Conservation (phyloP, 2,888 invertebrate species). For the Bellardia pandia region DNA sequence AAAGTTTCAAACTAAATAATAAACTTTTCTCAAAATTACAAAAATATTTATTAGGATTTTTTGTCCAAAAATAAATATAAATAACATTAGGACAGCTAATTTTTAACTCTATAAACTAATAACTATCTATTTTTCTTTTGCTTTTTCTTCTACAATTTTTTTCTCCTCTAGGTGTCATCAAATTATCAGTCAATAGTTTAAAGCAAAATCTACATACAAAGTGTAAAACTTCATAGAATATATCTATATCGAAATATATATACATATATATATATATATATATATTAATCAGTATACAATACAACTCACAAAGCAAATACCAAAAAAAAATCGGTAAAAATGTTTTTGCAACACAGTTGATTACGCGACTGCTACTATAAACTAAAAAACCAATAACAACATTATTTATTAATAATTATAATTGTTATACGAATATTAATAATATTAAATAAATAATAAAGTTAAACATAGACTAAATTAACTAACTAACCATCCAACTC, state of each 20-base stretch:
- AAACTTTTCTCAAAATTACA: no score
- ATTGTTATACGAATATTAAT: conserved; percentile 73
- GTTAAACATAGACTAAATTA: conserved; percentile 71
- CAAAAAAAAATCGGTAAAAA: conserved; percentile 76
- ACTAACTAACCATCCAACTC: conserved; percentile 42
- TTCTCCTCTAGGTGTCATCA: conserved; percentile 66
- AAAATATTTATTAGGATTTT: no score
- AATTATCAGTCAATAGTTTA: conserved; percentile 44
- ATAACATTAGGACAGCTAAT: no score
- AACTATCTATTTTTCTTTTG: background rate
- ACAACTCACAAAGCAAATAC: conserved; percentile 23
- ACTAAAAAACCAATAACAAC: conserved; percentile 65
- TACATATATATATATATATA: background rate
- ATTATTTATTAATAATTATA: conserved; percentile 66
- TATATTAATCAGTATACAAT: conserved; percentile 8
- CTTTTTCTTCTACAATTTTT: conserved; percentile 28
- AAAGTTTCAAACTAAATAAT: background rate
- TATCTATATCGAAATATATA: conserved; percentile 32
- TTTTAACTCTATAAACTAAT: conserved; percentile 17
- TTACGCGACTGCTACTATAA: conserved; percentile 76
- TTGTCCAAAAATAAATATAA: no score
- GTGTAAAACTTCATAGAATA: conserved; percentile 56
- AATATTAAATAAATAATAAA: conserved; percentile 58
- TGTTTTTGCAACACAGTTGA: conserved; percentile 81
- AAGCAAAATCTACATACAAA: conserved; percentile 39